Base-by-base conservation (phyloP, 1,140 invertebrate genomes). In the Tachypleus tridentatus region DNA sequence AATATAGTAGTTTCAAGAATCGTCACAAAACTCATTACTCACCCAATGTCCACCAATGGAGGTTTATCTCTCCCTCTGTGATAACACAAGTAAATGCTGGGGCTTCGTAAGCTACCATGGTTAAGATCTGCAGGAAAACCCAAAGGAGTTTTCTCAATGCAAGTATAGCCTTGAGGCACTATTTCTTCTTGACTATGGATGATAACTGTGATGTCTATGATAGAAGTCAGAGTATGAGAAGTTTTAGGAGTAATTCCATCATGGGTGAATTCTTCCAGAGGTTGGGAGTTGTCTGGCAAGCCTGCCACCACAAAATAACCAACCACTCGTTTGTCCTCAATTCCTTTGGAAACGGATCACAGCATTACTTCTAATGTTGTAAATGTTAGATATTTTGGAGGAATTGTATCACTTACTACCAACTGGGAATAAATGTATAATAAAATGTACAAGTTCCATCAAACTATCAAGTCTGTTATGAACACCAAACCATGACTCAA, bases 241-340 rank as follows among this genome's bases (percentile, higher is more conserved):
- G 82, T 84, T 73, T 91, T 92, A 4, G 93, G 80, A 71, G 86
- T 85, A 7, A 86, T 85, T 73, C 88, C 85, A 78, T 94, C 87
- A 69, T 71, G 85, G 82, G 74, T 85, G 82, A 80, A 85, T 74
- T 95, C 91, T 73, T 90, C 88, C 48, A 93, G 76, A 74, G 85
- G 80, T 78, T 90, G 80, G 60, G 84, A 82, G 75, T 89, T 83
- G 51, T 88, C 87, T 7, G 91, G 87, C 73, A 98, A 80, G 11
- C 96, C 96, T 74, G 94, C 94, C 54, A 99, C 88, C 65, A 99
- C 93, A 83, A 99, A 98, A 79, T 98, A 98, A 79, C 98, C 84
- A 60, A 78, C 80, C 58, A 83, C 78, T 66, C 79, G 70, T 60
- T 77, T 75, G 51, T 81, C 80, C 52, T 78, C 76, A 76, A 76